Evolutionary conservation across 1,140 invertebrate species (phyloP).

Genomic region (Trichonephila inaurata): DNA sequence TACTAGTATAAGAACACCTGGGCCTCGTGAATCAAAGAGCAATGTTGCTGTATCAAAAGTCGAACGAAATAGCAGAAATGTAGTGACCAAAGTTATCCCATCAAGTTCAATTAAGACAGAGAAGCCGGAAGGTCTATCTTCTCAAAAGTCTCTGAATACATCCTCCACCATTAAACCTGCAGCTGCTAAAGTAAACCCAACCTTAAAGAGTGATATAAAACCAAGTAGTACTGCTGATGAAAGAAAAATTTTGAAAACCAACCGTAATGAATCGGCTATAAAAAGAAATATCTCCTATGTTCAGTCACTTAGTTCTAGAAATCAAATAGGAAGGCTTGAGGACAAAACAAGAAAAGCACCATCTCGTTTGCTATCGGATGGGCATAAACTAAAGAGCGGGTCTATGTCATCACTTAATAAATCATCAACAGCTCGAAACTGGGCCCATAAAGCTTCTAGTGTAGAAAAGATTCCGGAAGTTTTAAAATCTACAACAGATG

Average conservation of each 20-base stretch:
- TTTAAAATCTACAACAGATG: conserved; percentile 55
- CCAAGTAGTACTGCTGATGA: not conserved
- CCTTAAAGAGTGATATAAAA: not conserved
- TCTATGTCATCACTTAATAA: conserved; percentile 62
- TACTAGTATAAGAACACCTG: not conserved
- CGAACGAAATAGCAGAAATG: not conserved
- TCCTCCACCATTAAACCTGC: not conserved
- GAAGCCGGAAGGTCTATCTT: not conserved
- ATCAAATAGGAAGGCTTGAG: conserved; percentile 14
- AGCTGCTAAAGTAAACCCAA: not conserved
- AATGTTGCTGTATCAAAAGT: not conserved
- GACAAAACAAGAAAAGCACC: not conserved
- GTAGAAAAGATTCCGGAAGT: conserved; percentile 66
- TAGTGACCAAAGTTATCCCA: not conserved
- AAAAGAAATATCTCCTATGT: conserved; percentile 73
- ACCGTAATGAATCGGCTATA: conserved; percentile 53
- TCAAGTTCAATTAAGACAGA: not conserved
- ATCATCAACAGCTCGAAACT: not conserved
- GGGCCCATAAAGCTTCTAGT: conserved; percentile 51
- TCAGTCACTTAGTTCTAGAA: conserved; percentile 52
- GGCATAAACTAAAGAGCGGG: conserved; percentile 43
- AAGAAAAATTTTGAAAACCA: conserved; percentile 46
- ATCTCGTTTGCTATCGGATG: not conserved
- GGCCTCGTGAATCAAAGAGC: not conserved
- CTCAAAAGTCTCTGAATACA: not conserved